Percentiles rank a stretch among this genome's conserved stretches.
Conservation (phyloP, 37 sponge, comb jelly and placozoan genomes). For the Theonella swinhoei region DNA sequence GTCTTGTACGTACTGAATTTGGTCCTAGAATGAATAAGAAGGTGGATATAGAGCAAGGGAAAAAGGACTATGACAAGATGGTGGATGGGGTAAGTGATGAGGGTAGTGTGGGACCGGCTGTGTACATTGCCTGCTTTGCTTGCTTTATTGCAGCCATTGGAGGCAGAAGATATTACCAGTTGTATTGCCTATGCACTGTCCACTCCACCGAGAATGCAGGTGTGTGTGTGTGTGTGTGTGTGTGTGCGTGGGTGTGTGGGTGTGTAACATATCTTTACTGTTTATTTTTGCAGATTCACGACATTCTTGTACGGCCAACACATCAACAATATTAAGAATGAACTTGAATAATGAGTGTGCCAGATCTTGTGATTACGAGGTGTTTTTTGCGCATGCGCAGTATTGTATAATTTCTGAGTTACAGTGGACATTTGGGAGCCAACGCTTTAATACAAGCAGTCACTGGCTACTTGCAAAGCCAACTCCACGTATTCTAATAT, state of each 20-base stretch:
- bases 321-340: conserved; percentile 1
- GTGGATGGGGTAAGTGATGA: background rate
- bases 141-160: conserved; percentile 64
- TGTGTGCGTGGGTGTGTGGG: background rate
- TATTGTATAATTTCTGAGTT: too few relatives aligned
- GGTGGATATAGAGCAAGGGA: conserved; percentile 37
- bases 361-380: too few relatives aligned
- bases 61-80: conserved; percentile 38
- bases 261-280: background rate
- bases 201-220: conserved; percentile 66
- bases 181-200: conserved; percentile 70
- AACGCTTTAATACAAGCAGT: too few relatives aligned
- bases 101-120: too few relatives aligned
- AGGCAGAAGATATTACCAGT: conserved; percentile 69
- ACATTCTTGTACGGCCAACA: conserved; percentile 22
- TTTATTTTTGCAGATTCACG: conserved; percentile 20
- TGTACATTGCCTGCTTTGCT: too few relatives aligned
- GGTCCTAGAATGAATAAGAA: conserved; percentile 25
- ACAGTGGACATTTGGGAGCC: too few relatives aligned
- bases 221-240: background rate
- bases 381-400: too few relatives aligned
- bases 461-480: background rate
- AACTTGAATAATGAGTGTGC: too few relatives aligned
- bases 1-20: conserved; percentile 77
- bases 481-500: conserved; percentile 66